These are phyloP conservation scores for Erannis defoliaria DNA, from an alignment of 2,888 invertebrate genomes.

Conservation along the genomic window DNA sequence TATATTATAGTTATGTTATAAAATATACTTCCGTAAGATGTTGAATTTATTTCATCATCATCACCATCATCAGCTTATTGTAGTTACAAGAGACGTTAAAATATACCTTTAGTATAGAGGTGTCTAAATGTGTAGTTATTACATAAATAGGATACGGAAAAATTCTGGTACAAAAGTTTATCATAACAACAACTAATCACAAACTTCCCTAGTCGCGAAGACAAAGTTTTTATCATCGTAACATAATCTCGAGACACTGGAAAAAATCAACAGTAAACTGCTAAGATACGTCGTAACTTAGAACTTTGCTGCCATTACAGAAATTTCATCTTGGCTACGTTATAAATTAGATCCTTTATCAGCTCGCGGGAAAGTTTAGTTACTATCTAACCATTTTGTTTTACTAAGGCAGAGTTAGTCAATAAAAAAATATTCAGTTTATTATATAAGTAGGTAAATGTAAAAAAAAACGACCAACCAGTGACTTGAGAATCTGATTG, in stretches of 20 bases:
- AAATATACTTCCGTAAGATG: no score
- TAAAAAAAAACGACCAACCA: not conserved
- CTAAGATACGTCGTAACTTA: slow-evolving; percentile 54
- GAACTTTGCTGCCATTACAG: slow-evolving; percentile 55
- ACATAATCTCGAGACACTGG: slow-evolving; percentile 56
- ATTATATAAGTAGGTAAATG: not conserved
- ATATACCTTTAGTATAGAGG: no score
- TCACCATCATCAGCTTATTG: no score
- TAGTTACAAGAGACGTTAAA: no score
- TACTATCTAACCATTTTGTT: slow-evolving; percentile 67
- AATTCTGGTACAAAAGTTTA: slow-evolving; percentile 22
- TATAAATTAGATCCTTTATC: slow-evolving; percentile 77
- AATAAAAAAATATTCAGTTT: slow-evolving; percentile 66
- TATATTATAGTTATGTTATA: no score
- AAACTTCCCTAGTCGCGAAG: slow-evolving; percentile 27
- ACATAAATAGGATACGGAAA: not conserved
- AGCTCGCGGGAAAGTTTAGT: slow-evolving; percentile 67
- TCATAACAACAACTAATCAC: slow-evolving; percentile 38
- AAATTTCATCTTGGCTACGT: slow-evolving; percentile 57
- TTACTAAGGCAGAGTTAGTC: slow-evolving; percentile 62
- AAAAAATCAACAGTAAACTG: slow-evolving; percentile 54
- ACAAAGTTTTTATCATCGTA: slow-evolving; percentile 34
- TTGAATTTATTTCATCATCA: no score
- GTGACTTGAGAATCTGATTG: no score
- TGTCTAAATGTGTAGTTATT: no score